Base-by-base conservation (phyloP, 2,113 vertebrate genomes). In the Paramormyrops kingsleyae region DNA sequence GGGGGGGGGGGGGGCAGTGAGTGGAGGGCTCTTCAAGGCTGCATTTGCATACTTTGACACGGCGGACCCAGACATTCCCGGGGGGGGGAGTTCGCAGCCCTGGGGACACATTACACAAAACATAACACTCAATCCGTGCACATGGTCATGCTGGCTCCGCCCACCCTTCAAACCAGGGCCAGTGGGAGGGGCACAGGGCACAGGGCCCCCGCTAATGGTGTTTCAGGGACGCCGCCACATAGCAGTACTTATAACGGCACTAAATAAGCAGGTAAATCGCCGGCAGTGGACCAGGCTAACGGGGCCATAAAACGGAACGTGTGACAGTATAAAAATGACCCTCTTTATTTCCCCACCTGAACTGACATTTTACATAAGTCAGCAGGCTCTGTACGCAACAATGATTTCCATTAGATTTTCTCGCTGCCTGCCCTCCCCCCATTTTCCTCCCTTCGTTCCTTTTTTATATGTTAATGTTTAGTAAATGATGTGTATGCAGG, bases 281-380 rank as follows among this genome's bases (percentile, higher is more conserved):
- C 19, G 9, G 42, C 39, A 24, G 39, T 8, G 70, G 70, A 35
- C 70, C 70, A 35, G 42, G 80, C 39, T 42, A 47, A 84, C 9
- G 80, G 80, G 44, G 80, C 80, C 39, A 19, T 84, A 84, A 84
- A 84, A n/a, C 7, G 42, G 80, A 84, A 4, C 42, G 44, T n/a
- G 44, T 17, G 8, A 21, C 39, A 19, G 44, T 84, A 47, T 47
- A 84, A 84, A 84, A 84, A 47, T 47, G 80, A 24, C 39, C 80
- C 80, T 39, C 15, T 77, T 39, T 35, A 39, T 4, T 17, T 84
- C 44, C 19, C 21, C 21, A 84, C 42, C 80, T 47, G 39, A 84
- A 84, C 80, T 84, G 80, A 42, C 80, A 84, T 84, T 84, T 84
- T 84, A 84, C 80, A 84, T n/a, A 84, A 84, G 44, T 47, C 80